Percentiles rank a stretch among this genome's conserved stretches.
Conservation (phyloP, 1,140 invertebrate genomes). For the Oedothorax gibbosus region DNA sequence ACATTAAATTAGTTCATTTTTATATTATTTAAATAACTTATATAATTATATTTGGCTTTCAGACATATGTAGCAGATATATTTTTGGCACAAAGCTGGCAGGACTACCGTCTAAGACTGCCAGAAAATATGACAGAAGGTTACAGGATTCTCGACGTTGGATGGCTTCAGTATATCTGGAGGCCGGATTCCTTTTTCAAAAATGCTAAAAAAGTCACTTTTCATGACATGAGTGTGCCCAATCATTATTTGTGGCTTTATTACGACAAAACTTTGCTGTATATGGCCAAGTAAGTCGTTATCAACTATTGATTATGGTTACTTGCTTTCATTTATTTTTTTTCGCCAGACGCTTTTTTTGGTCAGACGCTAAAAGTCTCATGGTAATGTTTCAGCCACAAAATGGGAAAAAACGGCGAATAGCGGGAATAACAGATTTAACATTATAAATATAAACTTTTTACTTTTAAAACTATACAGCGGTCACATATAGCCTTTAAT, state of each 20-base stretch:
- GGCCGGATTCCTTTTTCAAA: conserved; percentile 92
- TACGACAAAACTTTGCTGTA: conserved; percentile 63
- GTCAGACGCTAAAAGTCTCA: too few relatives aligned
- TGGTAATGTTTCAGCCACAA: too few relatives aligned
- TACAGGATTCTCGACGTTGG: conserved; percentile 73
- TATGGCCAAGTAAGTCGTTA: conserved; percentile 64
- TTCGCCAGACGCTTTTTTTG: too few relatives aligned
- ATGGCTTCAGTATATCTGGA: conserved; percentile 82
- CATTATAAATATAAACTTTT: too few relatives aligned
- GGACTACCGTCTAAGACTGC: conserved; percentile 73
- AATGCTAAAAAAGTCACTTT: conserved; percentile 93
- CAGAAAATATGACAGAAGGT: conserved; percentile 86
- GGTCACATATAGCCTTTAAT: too few relatives aligned
- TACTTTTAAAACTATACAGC: too few relatives aligned
- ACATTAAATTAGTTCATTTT: too few relatives aligned
- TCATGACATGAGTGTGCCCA: conserved; percentile 89
- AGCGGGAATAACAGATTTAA: too few relatives aligned
- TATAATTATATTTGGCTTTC: conserved; percentile 65
- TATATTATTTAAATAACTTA: too few relatives aligned
- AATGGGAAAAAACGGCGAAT: too few relatives aligned
- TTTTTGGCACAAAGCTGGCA: conserved; percentile 92
- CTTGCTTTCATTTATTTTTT: too few relatives aligned
- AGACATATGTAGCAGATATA: conserved; percentile 95
- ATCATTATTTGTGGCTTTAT: conserved; percentile 73
- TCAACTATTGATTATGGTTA: neutral